phyloP scores from a whole-genome alignment of 2,888 invertebrate species.

The Thera obeliscata region DNA sequence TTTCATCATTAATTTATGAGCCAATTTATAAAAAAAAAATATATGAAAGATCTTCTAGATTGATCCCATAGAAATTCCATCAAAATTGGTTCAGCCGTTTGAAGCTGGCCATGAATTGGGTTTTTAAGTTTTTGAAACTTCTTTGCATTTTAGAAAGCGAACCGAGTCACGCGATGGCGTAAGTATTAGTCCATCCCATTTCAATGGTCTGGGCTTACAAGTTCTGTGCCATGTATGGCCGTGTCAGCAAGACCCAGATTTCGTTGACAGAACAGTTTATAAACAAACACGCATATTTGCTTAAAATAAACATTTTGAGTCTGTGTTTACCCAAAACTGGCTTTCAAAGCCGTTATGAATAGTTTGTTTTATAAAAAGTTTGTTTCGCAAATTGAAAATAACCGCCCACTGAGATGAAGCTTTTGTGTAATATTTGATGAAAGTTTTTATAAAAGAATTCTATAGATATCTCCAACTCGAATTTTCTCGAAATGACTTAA shows the following conservation, averaged over 20 bases:
- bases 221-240: background rate
- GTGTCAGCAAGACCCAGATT: background rate
- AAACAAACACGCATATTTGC: background rate
- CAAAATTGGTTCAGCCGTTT: no score
- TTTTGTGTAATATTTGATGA: constrained; percentile 1
- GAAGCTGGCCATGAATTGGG: no score
- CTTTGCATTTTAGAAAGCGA: no score
- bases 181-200: no score
- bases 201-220: background rate
- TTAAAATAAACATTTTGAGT: background rate
- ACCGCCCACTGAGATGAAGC: background rate
- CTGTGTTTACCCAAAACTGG: background rate
- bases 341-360: background rate
- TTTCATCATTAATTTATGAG: no score
- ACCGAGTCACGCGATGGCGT: no score
- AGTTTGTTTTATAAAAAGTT: constrained; percentile 1
- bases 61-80: no score
- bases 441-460: background rate
- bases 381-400: constrained; percentile 5
- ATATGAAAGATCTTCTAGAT: no score
- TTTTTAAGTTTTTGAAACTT: no score
- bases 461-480: no score
- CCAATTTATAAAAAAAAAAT: no score
- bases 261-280: background rate
- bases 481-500: background rate